phyloP scores from a whole-genome alignment of 2,113 vertebrate genomes.

The Accipiter virgatus region DNA sequence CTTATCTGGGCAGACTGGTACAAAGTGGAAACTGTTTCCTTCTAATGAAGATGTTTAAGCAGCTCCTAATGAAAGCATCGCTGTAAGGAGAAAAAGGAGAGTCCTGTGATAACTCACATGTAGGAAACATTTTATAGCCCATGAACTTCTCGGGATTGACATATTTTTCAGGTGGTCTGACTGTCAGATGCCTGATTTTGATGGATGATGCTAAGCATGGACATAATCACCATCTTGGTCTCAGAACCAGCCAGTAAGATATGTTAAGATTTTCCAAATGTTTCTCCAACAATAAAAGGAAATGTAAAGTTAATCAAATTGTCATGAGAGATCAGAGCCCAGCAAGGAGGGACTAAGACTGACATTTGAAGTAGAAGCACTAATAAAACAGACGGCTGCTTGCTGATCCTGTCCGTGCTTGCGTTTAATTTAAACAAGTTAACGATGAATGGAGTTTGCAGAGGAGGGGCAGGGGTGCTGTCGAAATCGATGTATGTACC shows the following conservation, averaged over 20 bases:
- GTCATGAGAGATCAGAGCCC: conserved; percentile 68
- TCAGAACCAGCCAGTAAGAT: conserved; percentile 38
- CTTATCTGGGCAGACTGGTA: neutral
- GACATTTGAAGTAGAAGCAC: conserved; percentile 58
- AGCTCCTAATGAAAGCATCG: neutral
- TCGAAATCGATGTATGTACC: neutral
- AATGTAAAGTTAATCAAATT: conserved; percentile 73
- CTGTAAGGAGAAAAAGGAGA: neutral
- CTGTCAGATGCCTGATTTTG: conserved; percentile 52
- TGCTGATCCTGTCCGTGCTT: conserved; percentile 51
- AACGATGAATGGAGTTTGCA: neutral
- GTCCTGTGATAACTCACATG: neutral
- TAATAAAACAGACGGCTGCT: conserved; percentile 63
- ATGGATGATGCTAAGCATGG: conserved; percentile 50
- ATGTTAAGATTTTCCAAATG: conserved; percentile 68
- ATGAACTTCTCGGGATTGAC: neutral
- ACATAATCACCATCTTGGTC: conserved; percentile 47
- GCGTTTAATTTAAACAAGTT: conserved; percentile 60
- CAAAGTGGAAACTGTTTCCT: neutral
- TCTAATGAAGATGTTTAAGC: neutral
- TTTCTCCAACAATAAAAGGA: conserved; percentile 68
- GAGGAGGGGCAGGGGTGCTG: conserved; percentile 37
- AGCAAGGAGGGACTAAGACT: conserved; percentile 55
- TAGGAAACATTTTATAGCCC: neutral
- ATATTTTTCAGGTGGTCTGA: conserved; percentile 40